Percentiles rank a stretch among this genome's conserved stretches.
phyloP scores from a whole-genome alignment of 2,797 vertebrate species.

The Malacoraja senta region DNA sequence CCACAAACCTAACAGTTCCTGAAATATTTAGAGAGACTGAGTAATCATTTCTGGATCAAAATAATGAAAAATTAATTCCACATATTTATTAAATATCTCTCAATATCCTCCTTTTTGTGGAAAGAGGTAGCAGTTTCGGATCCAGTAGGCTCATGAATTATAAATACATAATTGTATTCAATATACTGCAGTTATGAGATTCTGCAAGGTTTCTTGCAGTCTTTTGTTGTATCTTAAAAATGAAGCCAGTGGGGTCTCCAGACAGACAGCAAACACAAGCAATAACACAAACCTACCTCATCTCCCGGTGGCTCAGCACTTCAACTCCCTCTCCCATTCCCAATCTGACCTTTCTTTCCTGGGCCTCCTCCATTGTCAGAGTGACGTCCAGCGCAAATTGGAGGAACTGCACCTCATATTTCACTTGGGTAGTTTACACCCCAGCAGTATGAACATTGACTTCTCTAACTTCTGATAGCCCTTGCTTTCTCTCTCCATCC shows the following conservation, averaged over 20 bases:
- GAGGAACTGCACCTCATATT: no score
- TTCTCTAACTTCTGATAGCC: no score
- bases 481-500: no score
- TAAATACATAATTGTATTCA: not conserved
- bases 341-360: no score
- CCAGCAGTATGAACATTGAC: no score
- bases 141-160: not conserved
- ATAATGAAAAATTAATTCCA: constrained; percentile 8
- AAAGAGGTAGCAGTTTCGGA: not conserved
- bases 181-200: not conserved
- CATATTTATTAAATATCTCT: not conserved
- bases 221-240: not conserved
- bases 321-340: no score
- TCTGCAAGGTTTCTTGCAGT: not conserved
- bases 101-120: not conserved
- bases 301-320: no score
- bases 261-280: not conserved
- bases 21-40: not conserved
- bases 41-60: not conserved
- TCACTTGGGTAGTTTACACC: no score
- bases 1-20: not conserved
- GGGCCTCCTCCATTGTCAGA: no score
- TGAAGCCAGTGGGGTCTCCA: not conserved
- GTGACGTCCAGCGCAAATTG: no score
- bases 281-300: not conserved